A percentile compares a stretch with the other conserved stretches of the same genome.
These are phyloP conservation scores for Oncorhynchus keta DNA, from an alignment of 2,113 vertebrate genomes.

Conservation along the genomic window DNA sequence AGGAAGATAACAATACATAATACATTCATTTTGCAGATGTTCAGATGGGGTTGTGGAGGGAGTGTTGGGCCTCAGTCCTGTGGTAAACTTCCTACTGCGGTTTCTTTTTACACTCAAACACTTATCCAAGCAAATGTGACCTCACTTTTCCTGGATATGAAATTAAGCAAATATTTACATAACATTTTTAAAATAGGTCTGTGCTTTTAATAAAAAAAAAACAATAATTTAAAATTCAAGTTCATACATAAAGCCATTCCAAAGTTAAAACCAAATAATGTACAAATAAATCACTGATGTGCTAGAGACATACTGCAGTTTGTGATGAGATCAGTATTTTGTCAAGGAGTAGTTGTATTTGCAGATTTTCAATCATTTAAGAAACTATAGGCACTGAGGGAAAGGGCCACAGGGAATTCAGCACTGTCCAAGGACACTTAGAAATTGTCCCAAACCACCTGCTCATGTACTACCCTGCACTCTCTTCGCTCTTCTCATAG, in stretches of 20 bases:
- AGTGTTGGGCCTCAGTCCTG: conserved; percentile 48
- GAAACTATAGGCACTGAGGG: conserved; percentile 50
- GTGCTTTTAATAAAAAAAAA: conserved; percentile 68
- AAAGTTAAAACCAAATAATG: conserved; percentile 59
- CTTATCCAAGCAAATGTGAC: conserved; percentile 44
- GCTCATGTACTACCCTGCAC: conserved; percentile 51
- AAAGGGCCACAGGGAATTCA: conserved; percentile 37
- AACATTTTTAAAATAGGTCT: conserved; percentile 66
- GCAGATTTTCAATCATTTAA: conserved; percentile 45
- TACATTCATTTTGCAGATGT: conserved; percentile 67
- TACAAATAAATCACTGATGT: conserved; percentile 67
- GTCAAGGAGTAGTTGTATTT: conserved; percentile 45
- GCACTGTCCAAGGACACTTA: conserved; percentile 64
- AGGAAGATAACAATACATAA: conserved; percentile 38
- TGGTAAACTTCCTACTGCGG: conserved; percentile 28
- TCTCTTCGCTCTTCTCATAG: background rate
- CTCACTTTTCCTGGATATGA: conserved; percentile 62
- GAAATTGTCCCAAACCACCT: conserved; percentile 51
- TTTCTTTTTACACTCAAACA: conserved; percentile 33
- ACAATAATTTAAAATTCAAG: conserved; percentile 82
- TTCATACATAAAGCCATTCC: conserved; percentile 70
- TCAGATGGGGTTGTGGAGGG: conserved; percentile 48
- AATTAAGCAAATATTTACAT: conserved; percentile 73
- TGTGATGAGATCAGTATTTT: conserved; percentile 35
- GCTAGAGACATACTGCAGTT: conserved; percentile 72